Base-by-base conservation (phyloP, 2,888 invertebrate species). In the Gnatocerus cornutus region DNA sequence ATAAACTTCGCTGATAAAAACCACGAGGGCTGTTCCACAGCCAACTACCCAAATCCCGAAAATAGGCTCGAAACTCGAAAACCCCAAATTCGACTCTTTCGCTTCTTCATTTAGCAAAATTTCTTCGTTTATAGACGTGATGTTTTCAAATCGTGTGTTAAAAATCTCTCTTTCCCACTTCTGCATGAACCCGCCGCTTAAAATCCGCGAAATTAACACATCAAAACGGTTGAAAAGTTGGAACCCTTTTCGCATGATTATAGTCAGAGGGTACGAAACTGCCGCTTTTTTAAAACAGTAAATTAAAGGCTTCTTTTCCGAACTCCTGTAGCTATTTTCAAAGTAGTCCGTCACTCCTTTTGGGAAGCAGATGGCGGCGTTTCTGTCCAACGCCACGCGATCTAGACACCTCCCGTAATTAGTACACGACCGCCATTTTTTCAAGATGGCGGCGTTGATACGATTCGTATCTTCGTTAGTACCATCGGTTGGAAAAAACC, bases 161-260 rank as follows among this genome's bases (percentile, higher is more conserved):
- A 45, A 12, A 10, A 59, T 33, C 4, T 61, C 61, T 5, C 27
- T 14, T 7, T 61, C 39, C 61, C 61, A 61, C 5, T 61, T 61
- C 9, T 14, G 12, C 3, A 50, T 21, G 37, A 61, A 21, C 0
- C 61, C 61, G 0, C 48, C 30, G 39, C 10, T 37, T 0, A 61
- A n/a, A 10, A 61, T 59, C 1, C 65, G 59, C 6, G 66, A 61
- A 6, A 80, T 73, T n/a, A 80, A 58, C 6, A 46, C 21, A 53
- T 78, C 69, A 61, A 82, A 76, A 43, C 68, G 56, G 5, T 69
- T 56, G 33, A 71, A 71, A 10, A 81, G 71, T 14, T 76, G 79
- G 66, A 80, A 81, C 8, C 80, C 80, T 74, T 80, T 80, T 5
- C 72, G 72, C 63, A 79, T 69, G 7, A 78, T 69, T 71, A 82